These are phyloP conservation scores for Tryphoninae sp. DNA, from an alignment of 2,888 invertebrate species.

Conservation along the genomic window DNA sequence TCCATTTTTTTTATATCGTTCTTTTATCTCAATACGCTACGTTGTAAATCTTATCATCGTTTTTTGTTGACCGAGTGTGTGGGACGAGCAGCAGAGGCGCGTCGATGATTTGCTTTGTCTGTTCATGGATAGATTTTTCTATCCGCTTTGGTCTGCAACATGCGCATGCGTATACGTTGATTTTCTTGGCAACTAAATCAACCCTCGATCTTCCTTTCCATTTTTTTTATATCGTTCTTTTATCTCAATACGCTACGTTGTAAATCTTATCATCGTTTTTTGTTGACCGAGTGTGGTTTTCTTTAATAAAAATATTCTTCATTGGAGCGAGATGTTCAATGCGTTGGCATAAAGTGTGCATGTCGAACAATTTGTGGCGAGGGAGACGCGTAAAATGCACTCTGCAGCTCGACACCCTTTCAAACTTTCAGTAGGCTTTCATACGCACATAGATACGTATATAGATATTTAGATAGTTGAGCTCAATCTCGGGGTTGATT, in stretches of 20 bases:
- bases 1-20: not conserved
- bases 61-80: no score
- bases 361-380: slow-evolving; percentile 68
- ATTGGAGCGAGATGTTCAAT: not conserved
- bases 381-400: slow-evolving; percentile 66
- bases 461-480: not conserved
- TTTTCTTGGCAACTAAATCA: not conserved
- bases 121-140: slow-evolving; percentile 53
- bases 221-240: not conserved
- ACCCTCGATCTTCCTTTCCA: not conserved
- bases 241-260: no score
- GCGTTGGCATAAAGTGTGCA: not conserved
- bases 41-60: no score
- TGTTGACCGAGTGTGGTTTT: no score
- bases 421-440: slow-evolving; percentile 61
- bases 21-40: no score
- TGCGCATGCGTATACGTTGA: slow-evolving; percentile 7
- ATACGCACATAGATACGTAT: slow-evolving; percentile 20
- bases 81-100: slow-evolving; percentile 39
- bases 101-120: slow-evolving; percentile 43
- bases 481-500: not conserved
- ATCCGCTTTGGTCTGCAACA: slow-evolving; percentile 56
- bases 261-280: no score
- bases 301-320: not conserved
- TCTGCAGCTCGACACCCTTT: slow-evolving; percentile 69